Evolutionary conservation across 2,113 vertebrate genomes (phyloP).

Genomic region (Cynopterus brachyotis): DNA sequence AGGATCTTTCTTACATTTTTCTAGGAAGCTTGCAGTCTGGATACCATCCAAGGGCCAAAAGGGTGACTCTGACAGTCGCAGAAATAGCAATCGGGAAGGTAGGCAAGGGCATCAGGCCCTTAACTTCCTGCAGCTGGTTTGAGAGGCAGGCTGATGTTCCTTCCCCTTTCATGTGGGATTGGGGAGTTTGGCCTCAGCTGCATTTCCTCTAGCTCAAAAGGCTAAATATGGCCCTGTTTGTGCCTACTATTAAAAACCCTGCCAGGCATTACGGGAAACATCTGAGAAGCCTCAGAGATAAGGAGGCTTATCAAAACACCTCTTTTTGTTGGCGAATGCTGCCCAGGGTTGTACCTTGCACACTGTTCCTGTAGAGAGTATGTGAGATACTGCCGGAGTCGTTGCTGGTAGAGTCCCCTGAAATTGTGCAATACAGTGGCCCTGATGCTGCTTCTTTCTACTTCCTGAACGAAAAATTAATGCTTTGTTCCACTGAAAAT

Average conservation of each 20-base stretch:
- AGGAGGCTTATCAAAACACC: not conserved
- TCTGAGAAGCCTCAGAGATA: not conserved
- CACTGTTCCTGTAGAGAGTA: not conserved
- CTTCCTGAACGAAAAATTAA: not conserved
- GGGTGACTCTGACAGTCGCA: not conserved
- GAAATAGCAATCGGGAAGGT: not conserved
- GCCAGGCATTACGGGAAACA: not conserved
- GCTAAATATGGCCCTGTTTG: not conserved
- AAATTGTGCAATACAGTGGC: not conserved
- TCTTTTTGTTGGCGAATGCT: not conserved
- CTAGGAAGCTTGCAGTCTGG: not conserved
- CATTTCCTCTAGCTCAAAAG: not conserved
- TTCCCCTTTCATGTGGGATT: not conserved
- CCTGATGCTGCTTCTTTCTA: not conserved
- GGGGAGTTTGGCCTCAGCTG: not conserved
- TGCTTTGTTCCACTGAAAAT: not conserved
- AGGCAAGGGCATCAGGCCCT: too few species aligned
- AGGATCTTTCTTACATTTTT: not conserved
- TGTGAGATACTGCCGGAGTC: accelerated
- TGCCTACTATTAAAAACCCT: not conserved
- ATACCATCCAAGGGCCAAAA: not conserved
- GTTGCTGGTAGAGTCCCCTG: accelerated
- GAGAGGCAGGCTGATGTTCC: not conserved
- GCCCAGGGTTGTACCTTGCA: not conserved
- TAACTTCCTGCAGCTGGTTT: not conserved